A percentile compares a stretch with the other conserved stretches of the same genome.
These are phyloP conservation scores for Tribolium madens DNA, from an alignment of 1,140 invertebrate species.

Conservation along the genomic window DNA sequence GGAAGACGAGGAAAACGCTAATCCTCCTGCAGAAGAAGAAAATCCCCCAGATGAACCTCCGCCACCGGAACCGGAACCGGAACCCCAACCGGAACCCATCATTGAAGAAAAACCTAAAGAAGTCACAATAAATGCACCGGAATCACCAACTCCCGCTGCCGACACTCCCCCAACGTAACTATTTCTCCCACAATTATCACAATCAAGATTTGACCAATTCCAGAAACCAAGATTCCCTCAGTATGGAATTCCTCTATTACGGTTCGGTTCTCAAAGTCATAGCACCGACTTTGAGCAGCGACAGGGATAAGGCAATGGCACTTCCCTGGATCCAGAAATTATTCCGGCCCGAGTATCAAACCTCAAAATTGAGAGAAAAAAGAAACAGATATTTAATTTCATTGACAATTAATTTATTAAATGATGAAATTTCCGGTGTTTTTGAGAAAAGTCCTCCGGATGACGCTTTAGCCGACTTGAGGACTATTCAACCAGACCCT, in stretches of 20 bases:
- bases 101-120: not conserved
- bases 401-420: slow-evolving; percentile 59
- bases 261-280: slow-evolving; percentile 60
- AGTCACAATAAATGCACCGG: not conserved
- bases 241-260: slow-evolving; percentile 61
- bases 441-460: slow-evolving; percentile 57
- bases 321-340: slow-evolving; percentile 63
- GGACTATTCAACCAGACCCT: slow-evolving; percentile 40
- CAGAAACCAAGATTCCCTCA: slow-evolving; percentile 54
- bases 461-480: slow-evolving; percentile 58
- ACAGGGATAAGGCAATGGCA: slow-evolving; percentile 54
- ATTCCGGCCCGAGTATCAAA: slow-evolving; percentile 64
- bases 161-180: not conserved
- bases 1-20: not conserved
- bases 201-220: not conserved
- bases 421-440: slow-evolving; percentile 61
- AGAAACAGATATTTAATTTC: slow-evolving; percentile 62
- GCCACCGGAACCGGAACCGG: not conserved
- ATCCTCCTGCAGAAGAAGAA: not conserved
- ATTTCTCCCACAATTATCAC: not conserved
- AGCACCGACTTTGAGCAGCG: slow-evolving; percentile 57
- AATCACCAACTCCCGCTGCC: no score
- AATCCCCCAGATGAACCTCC: not conserved
- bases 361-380: slow-evolving; percentile 60
- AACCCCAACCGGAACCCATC: not conserved